These are phyloP conservation scores for Pyrgilauda ruficollis DNA, from an alignment of 2,113 vertebrate genomes.

Conservation along the genomic window DNA sequence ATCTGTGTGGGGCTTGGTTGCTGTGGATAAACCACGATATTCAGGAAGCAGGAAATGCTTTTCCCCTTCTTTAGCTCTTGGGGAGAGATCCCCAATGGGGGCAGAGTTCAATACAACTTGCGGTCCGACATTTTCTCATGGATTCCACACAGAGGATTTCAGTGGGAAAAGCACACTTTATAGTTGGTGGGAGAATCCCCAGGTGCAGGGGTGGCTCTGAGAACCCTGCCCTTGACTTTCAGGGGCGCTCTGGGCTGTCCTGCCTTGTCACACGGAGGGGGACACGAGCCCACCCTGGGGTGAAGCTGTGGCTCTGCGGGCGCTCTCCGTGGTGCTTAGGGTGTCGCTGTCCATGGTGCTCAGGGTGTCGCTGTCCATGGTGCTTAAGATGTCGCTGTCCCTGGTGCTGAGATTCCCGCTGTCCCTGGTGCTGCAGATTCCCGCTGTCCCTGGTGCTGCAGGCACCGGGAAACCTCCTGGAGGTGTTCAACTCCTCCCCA, in stretches of 20 bases:
- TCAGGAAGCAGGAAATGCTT: not conserved
- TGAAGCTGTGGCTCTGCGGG: rapidly evolving
- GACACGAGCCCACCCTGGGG: rapidly evolving
- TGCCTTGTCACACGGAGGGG: rapidly evolving
- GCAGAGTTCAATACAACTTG: rapidly evolving
- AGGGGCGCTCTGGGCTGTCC: rapidly evolving
- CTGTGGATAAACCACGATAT: not conserved
- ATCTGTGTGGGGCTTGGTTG: not conserved
- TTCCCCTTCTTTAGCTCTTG: not conserved
- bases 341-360: not conserved
- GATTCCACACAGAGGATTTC: rapidly evolving
- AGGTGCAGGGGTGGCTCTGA: not conserved
- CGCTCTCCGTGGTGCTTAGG: not conserved
- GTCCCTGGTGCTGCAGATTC: not conserved
- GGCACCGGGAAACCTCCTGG: rapidly evolving
- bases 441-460: not conserved
- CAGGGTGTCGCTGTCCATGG: rapidly evolving
- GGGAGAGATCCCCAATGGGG: rapidly evolving
- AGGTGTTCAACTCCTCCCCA: rapidly evolving
- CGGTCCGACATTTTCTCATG: rapidly evolving
- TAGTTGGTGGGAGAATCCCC: rapidly evolving
- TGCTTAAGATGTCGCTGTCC: rapidly evolving
- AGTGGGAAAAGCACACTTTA: rapidly evolving
- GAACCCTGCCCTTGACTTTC: not conserved
- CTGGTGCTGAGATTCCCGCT: not conserved